These are phyloP conservation scores for Carettochelys insculpta DNA, from an alignment of 2,113 vertebrate genomes.

Conservation along the genomic window DNA sequence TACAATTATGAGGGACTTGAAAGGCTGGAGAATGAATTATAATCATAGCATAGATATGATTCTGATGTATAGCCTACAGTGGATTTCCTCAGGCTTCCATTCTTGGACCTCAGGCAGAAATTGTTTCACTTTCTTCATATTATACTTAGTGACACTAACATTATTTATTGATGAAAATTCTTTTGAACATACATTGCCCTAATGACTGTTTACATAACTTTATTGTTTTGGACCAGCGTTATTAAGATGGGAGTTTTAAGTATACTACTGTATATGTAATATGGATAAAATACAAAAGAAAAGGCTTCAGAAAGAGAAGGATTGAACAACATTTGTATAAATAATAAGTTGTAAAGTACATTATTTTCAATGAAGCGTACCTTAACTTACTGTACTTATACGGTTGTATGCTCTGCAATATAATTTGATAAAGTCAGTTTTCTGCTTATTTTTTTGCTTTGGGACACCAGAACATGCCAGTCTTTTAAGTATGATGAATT, in stretches of 20 bases:
- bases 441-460: background rate
- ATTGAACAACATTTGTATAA: background rate
- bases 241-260: background rate
- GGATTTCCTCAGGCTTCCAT: background rate
- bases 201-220: background rate
- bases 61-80: background rate
- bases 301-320: background rate
- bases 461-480: background rate
- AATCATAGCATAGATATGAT: background rate
- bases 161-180: background rate
- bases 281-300: background rate
- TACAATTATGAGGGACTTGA: background rate
- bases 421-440: constrained; percentile 19
- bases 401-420: background rate
- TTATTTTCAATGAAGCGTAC: background rate
- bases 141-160: background rate
- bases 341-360: background rate
- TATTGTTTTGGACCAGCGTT: background rate
- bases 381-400: background rate
- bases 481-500: constrained; percentile 5
- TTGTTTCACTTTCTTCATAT: background rate
- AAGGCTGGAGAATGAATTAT: background rate
- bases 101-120: background rate
- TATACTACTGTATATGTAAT: background rate
- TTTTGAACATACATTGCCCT: background rate